Evolutionary conservation across 2,888 invertebrate genomes (phyloP).

Genomic region (Plebejus melissa): DNA sequence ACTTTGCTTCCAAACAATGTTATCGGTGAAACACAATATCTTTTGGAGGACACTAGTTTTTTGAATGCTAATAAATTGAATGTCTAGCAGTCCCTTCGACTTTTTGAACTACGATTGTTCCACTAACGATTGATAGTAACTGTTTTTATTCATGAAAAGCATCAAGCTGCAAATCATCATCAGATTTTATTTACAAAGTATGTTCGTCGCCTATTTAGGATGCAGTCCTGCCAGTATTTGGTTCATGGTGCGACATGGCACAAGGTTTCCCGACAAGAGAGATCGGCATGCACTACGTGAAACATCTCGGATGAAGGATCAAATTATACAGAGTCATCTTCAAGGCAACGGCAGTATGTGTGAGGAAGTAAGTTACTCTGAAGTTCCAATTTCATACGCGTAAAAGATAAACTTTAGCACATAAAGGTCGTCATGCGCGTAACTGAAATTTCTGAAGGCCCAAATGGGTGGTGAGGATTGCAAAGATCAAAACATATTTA

Average conservation of each 20-base stretch:
- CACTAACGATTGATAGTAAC: too few species aligned
- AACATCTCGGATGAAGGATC: conserved; percentile 28
- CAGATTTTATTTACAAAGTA: too few species aligned
- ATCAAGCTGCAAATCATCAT: too few species aligned
- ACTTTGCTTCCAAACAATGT: neutral
- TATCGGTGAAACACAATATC: neutral
- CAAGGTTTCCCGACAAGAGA: conserved; percentile 33
- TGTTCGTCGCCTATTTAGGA: conserved; percentile 29
- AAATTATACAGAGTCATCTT: conserved; percentile 33
- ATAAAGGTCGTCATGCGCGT: too few species aligned
- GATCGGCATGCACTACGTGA: conserved; percentile 33
- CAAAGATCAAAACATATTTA: too few species aligned
- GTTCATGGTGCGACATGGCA: conserved; percentile 39
- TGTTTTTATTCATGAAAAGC: too few species aligned
- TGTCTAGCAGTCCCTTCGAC: too few species aligned
- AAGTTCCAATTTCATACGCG: too few species aligned
- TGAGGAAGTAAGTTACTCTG: neutral
- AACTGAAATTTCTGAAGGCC: too few species aligned
- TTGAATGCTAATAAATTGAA: neutral
- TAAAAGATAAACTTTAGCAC: too few species aligned
- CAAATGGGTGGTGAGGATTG: too few species aligned
- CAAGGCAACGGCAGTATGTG: conserved; percentile 33
- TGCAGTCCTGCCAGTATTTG: conserved; percentile 38
- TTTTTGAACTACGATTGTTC: too few species aligned
- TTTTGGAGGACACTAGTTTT: neutral